phyloP scores from a whole-genome alignment of 2,113 vertebrate species.

The Channa argus region DNA sequence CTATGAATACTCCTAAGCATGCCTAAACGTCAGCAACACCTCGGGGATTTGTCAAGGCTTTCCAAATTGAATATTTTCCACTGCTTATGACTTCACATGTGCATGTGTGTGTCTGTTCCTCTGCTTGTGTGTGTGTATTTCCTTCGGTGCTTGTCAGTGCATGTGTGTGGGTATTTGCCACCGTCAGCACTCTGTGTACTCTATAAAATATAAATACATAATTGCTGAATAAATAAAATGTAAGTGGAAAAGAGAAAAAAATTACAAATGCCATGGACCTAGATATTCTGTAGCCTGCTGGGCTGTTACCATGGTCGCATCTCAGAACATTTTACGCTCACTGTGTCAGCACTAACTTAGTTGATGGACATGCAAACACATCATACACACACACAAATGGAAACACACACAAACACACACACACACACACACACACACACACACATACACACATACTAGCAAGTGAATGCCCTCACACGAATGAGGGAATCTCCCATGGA shows the following conservation, averaged over 20 bases:
- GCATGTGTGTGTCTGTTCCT: background rate
- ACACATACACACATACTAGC: constrained; percentile 29
- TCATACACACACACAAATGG: constrained; percentile 1
- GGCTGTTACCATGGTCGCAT: constrained; percentile 59
- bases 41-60: constrained; percentile 71
- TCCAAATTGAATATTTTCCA: constrained; percentile 73
- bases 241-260: constrained; percentile 56
- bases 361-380: constrained; percentile 29
- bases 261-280: constrained; percentile 40
- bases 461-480: constrained; percentile 72
- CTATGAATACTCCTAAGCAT: constrained; percentile 71
- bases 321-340: constrained; percentile 49
- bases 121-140: background rate
- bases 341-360: constrained; percentile 67
- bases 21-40: constrained; percentile 76
- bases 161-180: constrained; percentile 49
- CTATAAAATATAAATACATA: constrained; percentile 79
- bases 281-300: constrained; percentile 50
- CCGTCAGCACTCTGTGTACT: constrained; percentile 70
- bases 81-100: constrained; percentile 44
- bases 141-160: constrained; percentile 30
- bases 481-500: constrained; percentile 81
- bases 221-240: constrained; percentile 82
- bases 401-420: constrained; percentile 24
- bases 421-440: constrained; percentile 18